A percentile compares a stretch with the other conserved stretches of the same genome.
phyloP scores from a whole-genome alignment of 2,797 vertebrate genomes.

The Taeniopygia guttata region DNA sequence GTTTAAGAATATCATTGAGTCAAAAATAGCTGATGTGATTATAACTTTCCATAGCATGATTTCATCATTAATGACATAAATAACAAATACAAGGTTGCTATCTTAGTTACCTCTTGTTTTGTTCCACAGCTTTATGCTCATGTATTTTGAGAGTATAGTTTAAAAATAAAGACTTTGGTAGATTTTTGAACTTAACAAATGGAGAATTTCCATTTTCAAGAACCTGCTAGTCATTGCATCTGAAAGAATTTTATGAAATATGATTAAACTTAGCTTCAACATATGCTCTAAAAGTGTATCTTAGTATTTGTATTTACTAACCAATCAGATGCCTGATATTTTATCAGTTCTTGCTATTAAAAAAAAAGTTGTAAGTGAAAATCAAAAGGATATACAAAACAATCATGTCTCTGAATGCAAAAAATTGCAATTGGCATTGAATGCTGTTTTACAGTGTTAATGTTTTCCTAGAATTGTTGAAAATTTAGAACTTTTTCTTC shows the following conservation, averaged over 20 bases:
- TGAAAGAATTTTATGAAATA: constrained; percentile 22
- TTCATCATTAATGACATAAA: background rate
- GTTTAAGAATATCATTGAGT: background rate
- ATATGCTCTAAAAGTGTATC: background rate
- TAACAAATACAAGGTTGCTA: background rate
- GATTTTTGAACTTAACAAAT: constrained; percentile 14
- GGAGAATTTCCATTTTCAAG: background rate
- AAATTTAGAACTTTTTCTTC: background rate
- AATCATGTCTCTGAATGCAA: background rate
- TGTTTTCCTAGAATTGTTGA: background rate
- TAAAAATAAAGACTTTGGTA: background rate
- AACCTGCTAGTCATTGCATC: constrained; percentile 1
- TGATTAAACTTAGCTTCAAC: background rate
- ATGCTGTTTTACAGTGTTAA: background rate
- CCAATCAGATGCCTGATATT: background rate
- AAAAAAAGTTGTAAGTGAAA: background rate
- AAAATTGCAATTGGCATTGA: background rate
- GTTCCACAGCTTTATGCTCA: background rate
- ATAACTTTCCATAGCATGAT: background rate
- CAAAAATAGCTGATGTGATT: background rate
- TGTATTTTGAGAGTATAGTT: background rate
- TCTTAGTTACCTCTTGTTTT: background rate
- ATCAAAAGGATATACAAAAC: background rate
- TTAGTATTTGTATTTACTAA: constrained; percentile 10
- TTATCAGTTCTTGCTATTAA: background rate